A percentile compares a stretch with the other conserved stretches of the same genome.
Conservation (phyloP, 2,113 vertebrate genomes). For the Coregonus clupeaformis region DNA sequence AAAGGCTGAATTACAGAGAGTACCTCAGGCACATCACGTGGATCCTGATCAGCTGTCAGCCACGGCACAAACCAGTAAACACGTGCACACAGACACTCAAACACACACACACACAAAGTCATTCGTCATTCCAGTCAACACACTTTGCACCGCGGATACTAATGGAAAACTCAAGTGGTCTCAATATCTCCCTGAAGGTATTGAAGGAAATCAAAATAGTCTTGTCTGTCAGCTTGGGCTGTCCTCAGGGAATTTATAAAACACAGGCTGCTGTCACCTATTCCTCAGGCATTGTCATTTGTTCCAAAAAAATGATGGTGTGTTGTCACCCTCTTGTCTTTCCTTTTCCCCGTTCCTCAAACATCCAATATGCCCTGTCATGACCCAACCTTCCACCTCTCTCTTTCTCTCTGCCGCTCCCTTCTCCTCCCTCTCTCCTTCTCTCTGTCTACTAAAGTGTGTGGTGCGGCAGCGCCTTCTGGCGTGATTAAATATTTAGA, state of each 20-base stretch:
- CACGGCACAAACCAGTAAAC: constrained; percentile 52
- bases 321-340: constrained; percentile 50
- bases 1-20: constrained; percentile 65
- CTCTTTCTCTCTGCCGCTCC: background rate
- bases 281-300: constrained; percentile 50
- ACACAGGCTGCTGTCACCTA: constrained; percentile 54
- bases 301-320: constrained; percentile 44
- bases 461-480: constrained; percentile 53
- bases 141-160: constrained; percentile 63
- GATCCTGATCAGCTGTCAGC: constrained; percentile 68
- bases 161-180: constrained; percentile 53
- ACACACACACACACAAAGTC: background rate
- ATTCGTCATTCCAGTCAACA: background rate
- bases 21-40: constrained; percentile 63
- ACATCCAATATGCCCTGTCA: constrained; percentile 20
- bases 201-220: constrained; percentile 28
- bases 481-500: constrained; percentile 44
- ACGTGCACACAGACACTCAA: constrained; percentile 12
- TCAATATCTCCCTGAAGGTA: constrained; percentile 47
- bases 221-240: constrained; percentile 30
- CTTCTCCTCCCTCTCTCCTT: background rate
- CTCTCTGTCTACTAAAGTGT: constrained; percentile 32
- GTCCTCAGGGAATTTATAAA: constrained; percentile 55
- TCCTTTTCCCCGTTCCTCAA: constrained; percentile 55
- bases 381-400: constrained; percentile 36